Evolutionary conservation across 2,113 vertebrate genomes (phyloP).

Genomic region (Orcinus orca): DNA sequence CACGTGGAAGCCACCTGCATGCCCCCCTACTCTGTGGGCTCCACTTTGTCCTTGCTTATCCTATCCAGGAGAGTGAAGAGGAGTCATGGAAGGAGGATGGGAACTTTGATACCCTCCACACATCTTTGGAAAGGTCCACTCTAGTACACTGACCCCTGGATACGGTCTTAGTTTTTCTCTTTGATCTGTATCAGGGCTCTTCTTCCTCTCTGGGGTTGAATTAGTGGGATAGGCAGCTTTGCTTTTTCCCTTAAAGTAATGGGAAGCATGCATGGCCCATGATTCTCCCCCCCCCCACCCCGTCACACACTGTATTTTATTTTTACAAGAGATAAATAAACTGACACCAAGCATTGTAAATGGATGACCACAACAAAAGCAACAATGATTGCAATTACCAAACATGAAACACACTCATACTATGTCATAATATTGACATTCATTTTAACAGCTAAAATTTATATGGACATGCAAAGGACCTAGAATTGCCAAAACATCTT

Average conservation of each 20-base stretch:
- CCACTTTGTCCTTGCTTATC: background rate
- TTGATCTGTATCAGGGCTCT: background rate
- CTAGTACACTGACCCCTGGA: background rate
- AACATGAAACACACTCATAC: too few species aligned
- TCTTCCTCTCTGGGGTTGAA: background rate
- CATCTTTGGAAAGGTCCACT: background rate
- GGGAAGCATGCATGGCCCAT: background rate
- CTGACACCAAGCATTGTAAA: too few species aligned
- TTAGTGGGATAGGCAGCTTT: background rate
- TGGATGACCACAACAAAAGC: too few species aligned
- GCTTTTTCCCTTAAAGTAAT: background rate
- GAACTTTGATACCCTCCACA: background rate
- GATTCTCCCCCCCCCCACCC: background rate
- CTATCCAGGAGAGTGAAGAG: background rate
- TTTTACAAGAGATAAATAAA: too few species aligned
- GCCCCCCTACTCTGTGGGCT: background rate
- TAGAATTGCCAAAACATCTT: conserved; percentile 16
- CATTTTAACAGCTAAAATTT: background rate
- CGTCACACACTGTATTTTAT: too few species aligned
- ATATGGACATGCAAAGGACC: background rate
- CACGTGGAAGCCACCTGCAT: background rate
- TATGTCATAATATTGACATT: too few species aligned
- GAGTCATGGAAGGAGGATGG: background rate
- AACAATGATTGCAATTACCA: too few species aligned
- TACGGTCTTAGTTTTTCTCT: background rate